These are phyloP conservation scores for Andricus curvator DNA, from an alignment of 2,888 invertebrate genomes.

Conservation along the genomic window DNA sequence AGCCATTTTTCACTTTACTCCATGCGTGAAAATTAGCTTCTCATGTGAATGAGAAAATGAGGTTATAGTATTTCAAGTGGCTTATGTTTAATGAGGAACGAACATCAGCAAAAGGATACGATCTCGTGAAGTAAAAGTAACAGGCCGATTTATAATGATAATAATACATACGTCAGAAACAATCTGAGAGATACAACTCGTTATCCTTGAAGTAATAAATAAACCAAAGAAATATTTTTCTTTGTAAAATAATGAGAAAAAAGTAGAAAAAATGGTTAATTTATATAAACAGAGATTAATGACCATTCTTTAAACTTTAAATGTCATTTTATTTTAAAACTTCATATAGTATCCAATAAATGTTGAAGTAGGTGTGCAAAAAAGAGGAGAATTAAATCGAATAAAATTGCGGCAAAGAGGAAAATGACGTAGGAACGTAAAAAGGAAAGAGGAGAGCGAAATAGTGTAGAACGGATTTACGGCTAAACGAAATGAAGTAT, in stretches of 20 bases:
- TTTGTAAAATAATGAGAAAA: neutral
- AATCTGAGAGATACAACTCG: conserved; percentile 16
- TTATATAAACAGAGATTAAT: neutral
- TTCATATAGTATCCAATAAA: neutral
- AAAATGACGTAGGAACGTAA: no score
- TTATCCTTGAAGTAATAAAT: conserved; percentile 27
- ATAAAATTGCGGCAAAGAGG: neutral
- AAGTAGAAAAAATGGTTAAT: neutral
- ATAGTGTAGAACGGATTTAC: conserved; percentile 6
- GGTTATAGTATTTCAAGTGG: conserved; percentile 32
- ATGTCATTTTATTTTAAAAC: no score
- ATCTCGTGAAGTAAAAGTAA: conserved; percentile 36
- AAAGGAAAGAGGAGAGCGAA: no score
- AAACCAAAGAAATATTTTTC: conserved; percentile 12
- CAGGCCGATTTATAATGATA: conserved; percentile 14
- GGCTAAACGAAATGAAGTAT: conserved; percentile 27
- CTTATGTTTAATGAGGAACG: conserved; percentile 21
- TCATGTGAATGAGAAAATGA: conserved; percentile 10
- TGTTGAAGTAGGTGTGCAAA: neutral
- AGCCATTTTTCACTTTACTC: neutral
- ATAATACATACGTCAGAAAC: conserved; percentile 23
- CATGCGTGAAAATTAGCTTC: conserved; percentile 2
- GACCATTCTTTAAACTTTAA: no score
- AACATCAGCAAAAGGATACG: conserved; percentile 36
- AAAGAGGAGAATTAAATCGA: conserved; percentile 9